Evolutionary conservation across 1,140 invertebrate genomes (phyloP).

Genomic region (Drosophila leontia): DNA sequence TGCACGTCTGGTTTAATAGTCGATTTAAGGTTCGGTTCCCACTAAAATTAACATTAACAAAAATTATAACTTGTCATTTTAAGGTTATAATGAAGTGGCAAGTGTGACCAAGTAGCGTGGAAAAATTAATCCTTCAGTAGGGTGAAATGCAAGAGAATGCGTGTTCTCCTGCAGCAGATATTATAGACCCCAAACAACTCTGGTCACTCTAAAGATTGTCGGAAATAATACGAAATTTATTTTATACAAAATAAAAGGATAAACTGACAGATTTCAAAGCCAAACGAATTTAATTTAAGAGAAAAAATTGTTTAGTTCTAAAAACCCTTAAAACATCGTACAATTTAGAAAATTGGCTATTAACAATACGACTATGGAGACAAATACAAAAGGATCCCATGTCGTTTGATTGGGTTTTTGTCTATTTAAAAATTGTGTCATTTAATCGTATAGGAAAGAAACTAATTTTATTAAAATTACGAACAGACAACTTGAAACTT

Average conservation of each 20-base stretch:
- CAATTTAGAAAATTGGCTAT: neutral
- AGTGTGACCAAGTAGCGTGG: conserved; percentile 55
- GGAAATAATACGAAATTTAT: neutral
- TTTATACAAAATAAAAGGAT: neutral
- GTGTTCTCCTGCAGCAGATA: neutral
- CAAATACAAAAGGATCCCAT: neutral
- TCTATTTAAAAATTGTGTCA: neutral
- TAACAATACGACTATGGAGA: neutral
- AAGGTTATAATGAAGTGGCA: conserved; percentile 68
- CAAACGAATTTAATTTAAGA: neutral
- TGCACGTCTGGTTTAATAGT: conserved; percentile 31
- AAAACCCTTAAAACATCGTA: neutral
- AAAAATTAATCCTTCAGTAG: neutral
- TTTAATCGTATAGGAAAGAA: neutral
- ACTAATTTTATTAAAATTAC: neutral
- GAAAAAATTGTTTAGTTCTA: neutral
- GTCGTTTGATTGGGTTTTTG: neutral
- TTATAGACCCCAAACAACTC: neutral
- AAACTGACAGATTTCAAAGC: neutral
- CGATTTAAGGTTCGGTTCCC: conserved; percentile 45
- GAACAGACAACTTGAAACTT: neutral
- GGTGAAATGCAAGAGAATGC: neutral
- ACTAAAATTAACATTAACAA: conserved; percentile 73
- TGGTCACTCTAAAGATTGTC: conserved; percentile 3
- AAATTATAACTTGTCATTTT: conserved; percentile 82